Base-by-base conservation (phyloP, 2,888 invertebrate genomes). In the Salpingus planirostris region DNA sequence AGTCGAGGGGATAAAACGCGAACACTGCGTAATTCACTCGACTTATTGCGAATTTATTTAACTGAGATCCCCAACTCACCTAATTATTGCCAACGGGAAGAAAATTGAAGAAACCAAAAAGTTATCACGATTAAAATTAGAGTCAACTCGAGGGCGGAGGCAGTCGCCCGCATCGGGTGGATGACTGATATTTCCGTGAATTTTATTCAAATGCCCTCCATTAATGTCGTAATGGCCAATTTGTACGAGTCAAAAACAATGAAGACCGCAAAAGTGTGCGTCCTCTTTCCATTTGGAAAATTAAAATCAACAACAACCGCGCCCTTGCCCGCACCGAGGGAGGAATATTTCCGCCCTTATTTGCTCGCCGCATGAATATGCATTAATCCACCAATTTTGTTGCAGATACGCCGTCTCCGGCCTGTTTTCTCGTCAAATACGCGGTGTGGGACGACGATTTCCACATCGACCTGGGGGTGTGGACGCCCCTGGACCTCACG, bases 351-450 rank as follows among this genome's bases (percentile, higher is more conserved):
- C 18, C 37, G 30, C 35, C 18, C 5, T 37, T 40, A 33, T 22
- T 21, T 13, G 24, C 18, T 30, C 23, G 31, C 29, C 18, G 31
- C 44, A 49, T 47, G 49, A 47, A 46, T 47, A 46, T 48, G 46
- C 44, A 51, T 49, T 49, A 47, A 44, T 30, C 21, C 11, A 18
- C 21, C 27, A 31, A 29, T 50, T 43, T 50, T 55, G 53, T 65
- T 66, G 22, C 64, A 69, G 69, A 62, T 46, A 52, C 62, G 45
- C 66, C 68, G 15, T 62, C 65, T 12, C 67, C 67, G n/a, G 55
- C 65, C 13, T 69, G 69, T 44, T 60, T 64, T 18, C 54, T 65
- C 30, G 64, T 69, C 44, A 67, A 66, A 48, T 70, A 70, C 50
- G 60, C 64, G 21, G 61, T 61, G 11, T 70, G 69, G 69, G 61